These are phyloP conservation scores for Drosophila yakuba DNA, from an alignment of 1,140 invertebrate genomes.

Conservation along the genomic window DNA sequence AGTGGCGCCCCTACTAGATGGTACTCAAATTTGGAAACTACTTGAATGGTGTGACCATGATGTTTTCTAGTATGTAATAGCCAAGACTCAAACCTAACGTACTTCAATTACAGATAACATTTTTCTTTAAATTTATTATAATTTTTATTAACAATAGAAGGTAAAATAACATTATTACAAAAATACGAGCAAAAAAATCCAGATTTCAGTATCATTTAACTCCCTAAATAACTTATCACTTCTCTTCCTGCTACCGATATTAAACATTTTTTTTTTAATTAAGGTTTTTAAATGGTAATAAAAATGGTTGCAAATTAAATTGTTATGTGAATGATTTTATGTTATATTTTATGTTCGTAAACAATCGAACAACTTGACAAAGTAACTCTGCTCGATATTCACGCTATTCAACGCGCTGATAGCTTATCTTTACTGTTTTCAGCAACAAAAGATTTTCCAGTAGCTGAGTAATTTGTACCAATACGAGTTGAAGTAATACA, in stretches of 20 bases:
- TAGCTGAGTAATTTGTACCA: slow-evolving; percentile 27
- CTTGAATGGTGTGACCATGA: not conserved
- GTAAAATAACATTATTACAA: too few species aligned
- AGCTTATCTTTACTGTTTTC: slow-evolving; percentile 59
- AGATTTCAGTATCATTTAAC: too few species aligned
- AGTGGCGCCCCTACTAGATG: not conserved
- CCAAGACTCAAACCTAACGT: slow-evolving; percentile 2
- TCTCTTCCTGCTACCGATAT: too few species aligned
- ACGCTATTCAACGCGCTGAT: slow-evolving; percentile 30
- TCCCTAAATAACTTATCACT: too few species aligned
- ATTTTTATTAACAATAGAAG: not conserved
- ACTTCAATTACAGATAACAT: not conserved
- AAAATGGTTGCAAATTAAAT: too few species aligned
- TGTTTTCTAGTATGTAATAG: not conserved
- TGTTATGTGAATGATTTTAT: too few species aligned
- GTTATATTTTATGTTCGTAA: too few species aligned
- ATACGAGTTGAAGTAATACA: not conserved
- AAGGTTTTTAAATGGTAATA: too few species aligned
- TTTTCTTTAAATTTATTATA: not conserved
- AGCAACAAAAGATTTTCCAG: not conserved
- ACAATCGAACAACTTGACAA: not conserved
- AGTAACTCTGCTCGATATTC: slow-evolving; percentile 8
- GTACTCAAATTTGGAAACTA: not conserved
- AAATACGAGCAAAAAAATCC: too few species aligned
- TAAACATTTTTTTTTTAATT: too few species aligned